Percentiles rank a stretch among this genome's conserved stretches.
These are phyloP conservation scores for Sesia bembeciformis DNA, from an alignment of 2,888 invertebrate genomes.

Conservation along the genomic window DNA sequence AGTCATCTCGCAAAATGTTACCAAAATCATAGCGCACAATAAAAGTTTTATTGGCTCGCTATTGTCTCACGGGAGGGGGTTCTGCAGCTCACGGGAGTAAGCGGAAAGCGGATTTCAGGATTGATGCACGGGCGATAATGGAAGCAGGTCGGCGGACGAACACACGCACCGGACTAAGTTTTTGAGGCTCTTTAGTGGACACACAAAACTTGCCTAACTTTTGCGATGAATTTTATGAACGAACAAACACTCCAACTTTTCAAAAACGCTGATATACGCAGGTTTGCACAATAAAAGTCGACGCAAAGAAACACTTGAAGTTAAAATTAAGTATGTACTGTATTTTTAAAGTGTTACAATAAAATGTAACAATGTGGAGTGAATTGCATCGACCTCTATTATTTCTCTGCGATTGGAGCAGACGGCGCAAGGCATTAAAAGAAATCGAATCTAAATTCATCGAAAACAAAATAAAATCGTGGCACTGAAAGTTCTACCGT, in stretches of 20 bases:
- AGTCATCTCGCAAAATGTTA: constrained; percentile 60
- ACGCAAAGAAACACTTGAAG: background rate
- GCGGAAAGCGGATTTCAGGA: background rate
- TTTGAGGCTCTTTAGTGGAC: too few species aligned
- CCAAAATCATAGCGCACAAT: constrained; percentile 60
- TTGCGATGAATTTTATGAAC: too few species aligned
- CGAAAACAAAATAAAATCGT: constrained; percentile 49
- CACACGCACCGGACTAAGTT: too few species aligned
- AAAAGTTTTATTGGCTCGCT: constrained; percentile 65
- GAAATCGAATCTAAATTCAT: constrained; percentile 56
- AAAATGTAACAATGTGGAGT: constrained; percentile 21
- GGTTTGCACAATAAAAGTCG: too few species aligned
- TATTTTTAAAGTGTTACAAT: constrained; percentile 28
- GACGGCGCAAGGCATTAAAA: constrained; percentile 20
- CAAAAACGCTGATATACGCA: too few species aligned
- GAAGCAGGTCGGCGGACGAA: constrained; percentile 5
- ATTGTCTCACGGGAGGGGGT: constrained; percentile 38
- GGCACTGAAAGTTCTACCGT: constrained; percentile 50
- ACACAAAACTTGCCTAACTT: too few species aligned
- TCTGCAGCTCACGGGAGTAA: constrained; percentile 7
- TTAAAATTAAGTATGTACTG: constrained; percentile 19
- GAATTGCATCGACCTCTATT: constrained; percentile 35
- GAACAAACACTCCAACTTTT: too few species aligned
- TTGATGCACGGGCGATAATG: constrained; percentile 22
- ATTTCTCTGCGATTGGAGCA: constrained; percentile 19